phyloP scores from a whole-genome alignment of 2,113 vertebrate species.

The Kryptolebias marmoratus region DNA sequence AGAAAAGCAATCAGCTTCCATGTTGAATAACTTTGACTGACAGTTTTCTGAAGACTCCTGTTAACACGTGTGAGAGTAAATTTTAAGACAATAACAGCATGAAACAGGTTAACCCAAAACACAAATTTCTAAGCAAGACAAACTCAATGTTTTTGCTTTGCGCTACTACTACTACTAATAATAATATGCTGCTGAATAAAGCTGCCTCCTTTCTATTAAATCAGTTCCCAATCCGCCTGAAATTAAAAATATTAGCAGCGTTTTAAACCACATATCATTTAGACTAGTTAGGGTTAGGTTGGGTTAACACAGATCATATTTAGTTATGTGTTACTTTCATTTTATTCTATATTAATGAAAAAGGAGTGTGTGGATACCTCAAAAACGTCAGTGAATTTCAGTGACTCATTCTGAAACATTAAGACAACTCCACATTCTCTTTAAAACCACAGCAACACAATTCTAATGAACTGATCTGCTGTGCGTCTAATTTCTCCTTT shows the following conservation, averaged over 20 bases:
- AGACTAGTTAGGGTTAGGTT: too few relatives aligned
- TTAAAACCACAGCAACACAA: constrained; percentile 38
- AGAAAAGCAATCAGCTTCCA: constrained; percentile 4
- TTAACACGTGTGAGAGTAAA: too few relatives aligned
- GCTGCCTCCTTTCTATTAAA: neutral
- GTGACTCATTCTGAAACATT: too few relatives aligned
- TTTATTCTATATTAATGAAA: too few relatives aligned
- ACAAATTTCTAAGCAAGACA: neutral
- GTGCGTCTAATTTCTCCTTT: constrained; percentile 20
- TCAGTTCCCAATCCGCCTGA: too few relatives aligned
- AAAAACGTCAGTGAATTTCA: too few relatives aligned
- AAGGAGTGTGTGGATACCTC: too few relatives aligned
- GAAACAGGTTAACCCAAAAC: neutral
- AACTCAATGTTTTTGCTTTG: neutral
- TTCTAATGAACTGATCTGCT: constrained; percentile 41
- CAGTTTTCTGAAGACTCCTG: neutral
- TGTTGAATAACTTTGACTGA: neutral
- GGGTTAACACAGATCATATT: too few relatives aligned
- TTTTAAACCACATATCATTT: too few relatives aligned
- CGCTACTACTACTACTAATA: neutral
- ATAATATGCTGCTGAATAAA: neutral
- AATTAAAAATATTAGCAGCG: too few relatives aligned
- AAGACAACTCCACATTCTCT: neutral
- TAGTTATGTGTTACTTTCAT: too few relatives aligned
- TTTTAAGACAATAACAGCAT: neutral